These are phyloP conservation scores for Rhopalosiphum maidis DNA, from an alignment of 1,140 invertebrate species.

Conservation along the genomic window DNA sequence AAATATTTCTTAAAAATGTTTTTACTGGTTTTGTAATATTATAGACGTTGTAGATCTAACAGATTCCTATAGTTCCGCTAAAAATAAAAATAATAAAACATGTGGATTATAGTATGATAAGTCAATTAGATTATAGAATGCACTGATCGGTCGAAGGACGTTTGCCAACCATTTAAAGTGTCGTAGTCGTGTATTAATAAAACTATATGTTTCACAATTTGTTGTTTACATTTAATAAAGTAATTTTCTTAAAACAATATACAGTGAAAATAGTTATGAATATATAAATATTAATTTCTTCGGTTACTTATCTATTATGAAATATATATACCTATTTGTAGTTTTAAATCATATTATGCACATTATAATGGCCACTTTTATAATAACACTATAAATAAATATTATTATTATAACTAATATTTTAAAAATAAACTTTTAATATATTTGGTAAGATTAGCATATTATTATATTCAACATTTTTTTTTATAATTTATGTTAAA, in stretches of 20 bases:
- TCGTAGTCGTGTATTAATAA: not conserved
- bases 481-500: not conserved
- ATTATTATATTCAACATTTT: not conserved
- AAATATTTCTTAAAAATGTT: not conserved
- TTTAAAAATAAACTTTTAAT: conserved; percentile 7
- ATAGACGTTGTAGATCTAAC: not conserved
- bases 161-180: not conserved
- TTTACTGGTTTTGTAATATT: not conserved
- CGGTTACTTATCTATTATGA: not conserved
- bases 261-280: not conserved
- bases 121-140: not conserved
- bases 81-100: not conserved
- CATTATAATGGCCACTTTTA: not conserved
- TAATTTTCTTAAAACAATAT: conserved; percentile 11
- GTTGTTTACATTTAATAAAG: not conserved
- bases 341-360: not conserved
- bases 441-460: not conserved
- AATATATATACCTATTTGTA: not conserved
- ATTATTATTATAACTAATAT: not conserved
- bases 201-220: conserved; percentile 1
- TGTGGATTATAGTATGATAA: not conserved
- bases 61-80: not conserved
- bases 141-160: not conserved
- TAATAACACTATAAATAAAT: not conserved
- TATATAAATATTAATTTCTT: conserved; percentile 20